Conservation (phyloP, 1,140 invertebrate genomes). For the Trichonephila clavipes region DNA sequence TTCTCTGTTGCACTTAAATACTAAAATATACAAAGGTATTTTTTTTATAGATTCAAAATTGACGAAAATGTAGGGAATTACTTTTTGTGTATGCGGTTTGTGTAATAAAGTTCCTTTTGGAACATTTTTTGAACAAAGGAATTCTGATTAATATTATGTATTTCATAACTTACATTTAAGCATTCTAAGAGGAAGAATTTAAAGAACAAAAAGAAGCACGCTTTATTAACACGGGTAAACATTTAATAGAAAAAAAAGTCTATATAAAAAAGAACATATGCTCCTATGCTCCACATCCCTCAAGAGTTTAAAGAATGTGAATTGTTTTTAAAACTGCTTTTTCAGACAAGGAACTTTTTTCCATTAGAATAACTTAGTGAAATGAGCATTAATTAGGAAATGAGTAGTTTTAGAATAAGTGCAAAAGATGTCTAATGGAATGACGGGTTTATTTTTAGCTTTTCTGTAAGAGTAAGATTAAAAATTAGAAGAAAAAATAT, state of each 20-base stretch:
- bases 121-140: no score
- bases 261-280: neutral
- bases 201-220: neutral
- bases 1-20: no score
- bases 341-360: neutral
- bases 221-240: neutral
- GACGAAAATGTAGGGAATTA: no score
- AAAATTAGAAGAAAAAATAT: neutral
- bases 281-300: neutral
- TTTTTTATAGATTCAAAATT: no score
- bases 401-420: constrained; percentile 27
- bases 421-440: constrained; percentile 22
- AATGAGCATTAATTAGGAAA: constrained; percentile 32
- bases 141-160: no score
- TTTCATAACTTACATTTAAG: no score
- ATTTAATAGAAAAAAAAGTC: neutral
- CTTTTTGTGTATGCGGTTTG: no score
- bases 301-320: neutral
- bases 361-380: neutral
- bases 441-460: constrained; percentile 1
- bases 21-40: no score
- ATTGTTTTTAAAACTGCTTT: constrained; percentile 15
- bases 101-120: no score
- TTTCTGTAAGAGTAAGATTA: constrained; percentile 2
- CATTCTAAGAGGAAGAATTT: no score